phyloP scores from a whole-genome alignment of 2,888 invertebrate species.

The Artemia sinica region DNA sequence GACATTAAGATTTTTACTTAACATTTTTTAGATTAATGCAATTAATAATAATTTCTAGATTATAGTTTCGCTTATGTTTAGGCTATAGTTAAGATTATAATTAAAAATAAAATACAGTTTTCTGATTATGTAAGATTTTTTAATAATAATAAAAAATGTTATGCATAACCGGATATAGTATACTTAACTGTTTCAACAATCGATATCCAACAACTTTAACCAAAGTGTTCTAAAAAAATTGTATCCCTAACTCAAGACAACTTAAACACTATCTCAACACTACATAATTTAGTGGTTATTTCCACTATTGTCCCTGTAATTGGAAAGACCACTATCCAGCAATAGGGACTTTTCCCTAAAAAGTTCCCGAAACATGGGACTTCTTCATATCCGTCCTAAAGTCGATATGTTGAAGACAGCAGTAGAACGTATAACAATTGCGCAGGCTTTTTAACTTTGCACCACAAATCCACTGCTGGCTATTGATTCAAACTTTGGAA shows the following conservation, averaged over 20 bases:
- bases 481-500: not conserved
- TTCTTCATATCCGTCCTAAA: constrained; percentile 3
- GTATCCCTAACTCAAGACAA: not conserved
- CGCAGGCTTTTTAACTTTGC: not conserved
- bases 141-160: too few species aligned
- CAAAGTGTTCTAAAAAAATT: not conserved
- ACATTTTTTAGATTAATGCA: too few species aligned
- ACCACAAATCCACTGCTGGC: not conserved
- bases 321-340: constrained; percentile 1
- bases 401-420: constrained; percentile 13
- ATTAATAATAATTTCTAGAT: too few species aligned
- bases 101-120: too few species aligned
- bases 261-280: not conserved
- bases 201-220: not conserved
- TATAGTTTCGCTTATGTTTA: too few species aligned
- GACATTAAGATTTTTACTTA: too few species aligned
- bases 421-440: not conserved
- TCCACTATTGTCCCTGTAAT: constrained; percentile 4
- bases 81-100: too few species aligned
- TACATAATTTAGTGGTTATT: too few species aligned
- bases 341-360: not conserved
- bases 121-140: too few species aligned
- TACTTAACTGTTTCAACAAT: not conserved
- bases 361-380: constrained; percentile 14
- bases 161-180: too few species aligned